phyloP scores from a whole-genome alignment of 2,113 vertebrate species.

The Ceyx cyanopectus region DNA sequence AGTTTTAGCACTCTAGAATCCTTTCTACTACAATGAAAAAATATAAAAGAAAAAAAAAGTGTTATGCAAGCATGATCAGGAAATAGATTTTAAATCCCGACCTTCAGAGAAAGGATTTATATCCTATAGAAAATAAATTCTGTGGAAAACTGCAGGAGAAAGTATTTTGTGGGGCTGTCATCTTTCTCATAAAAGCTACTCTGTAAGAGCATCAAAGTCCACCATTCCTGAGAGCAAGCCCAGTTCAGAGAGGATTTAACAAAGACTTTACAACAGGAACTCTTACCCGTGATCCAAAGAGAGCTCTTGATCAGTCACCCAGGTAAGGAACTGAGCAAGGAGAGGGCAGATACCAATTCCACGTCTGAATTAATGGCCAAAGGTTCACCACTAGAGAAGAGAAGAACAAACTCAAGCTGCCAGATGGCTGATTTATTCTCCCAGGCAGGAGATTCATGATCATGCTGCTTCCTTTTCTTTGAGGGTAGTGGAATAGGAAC shows the following conservation, averaged over 20 bases:
- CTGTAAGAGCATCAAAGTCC: background rate
- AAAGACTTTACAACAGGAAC: background rate
- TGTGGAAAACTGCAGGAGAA: background rate
- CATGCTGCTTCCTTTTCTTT: conserved; percentile 30
- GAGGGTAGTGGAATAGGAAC: background rate
- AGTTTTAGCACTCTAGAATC: background rate
- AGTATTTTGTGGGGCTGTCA: background rate
- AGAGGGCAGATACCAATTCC: background rate
- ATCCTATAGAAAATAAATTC: background rate
- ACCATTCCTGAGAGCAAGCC: background rate
- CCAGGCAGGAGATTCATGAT: conserved; percentile 24
- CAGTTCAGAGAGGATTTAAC: conserved; percentile 1
- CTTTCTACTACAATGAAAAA: background rate
- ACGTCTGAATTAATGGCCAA: background rate
- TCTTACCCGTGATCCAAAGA: background rate
- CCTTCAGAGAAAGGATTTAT: background rate
- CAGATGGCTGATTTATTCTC: conserved; percentile 50
- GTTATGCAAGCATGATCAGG: background rate
- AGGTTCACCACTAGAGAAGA: background rate
- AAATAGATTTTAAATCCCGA: background rate
- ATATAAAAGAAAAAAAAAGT: background rate
- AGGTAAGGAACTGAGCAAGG: background rate
- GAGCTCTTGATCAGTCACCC: conserved; percentile 2
- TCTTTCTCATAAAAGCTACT: background rate
- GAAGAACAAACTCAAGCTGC: conserved; percentile 12